Evolutionary conservation across 2,797 vertebrate genomes (phyloP).

Genomic region (Tachyglossus aculeatus): DNA sequence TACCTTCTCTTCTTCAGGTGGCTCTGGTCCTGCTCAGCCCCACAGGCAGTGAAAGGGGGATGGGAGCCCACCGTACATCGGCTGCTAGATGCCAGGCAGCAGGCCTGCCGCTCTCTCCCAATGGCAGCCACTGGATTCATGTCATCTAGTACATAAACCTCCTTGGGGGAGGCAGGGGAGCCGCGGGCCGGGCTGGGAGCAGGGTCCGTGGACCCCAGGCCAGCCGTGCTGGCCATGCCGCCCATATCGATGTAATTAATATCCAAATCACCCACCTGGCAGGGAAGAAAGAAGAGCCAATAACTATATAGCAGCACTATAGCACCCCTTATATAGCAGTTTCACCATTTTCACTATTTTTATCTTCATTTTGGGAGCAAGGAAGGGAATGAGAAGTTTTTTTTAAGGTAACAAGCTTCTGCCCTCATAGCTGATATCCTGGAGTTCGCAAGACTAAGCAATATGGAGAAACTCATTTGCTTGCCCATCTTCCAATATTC

Average conservation of each 20-base stretch:
- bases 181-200: conserved; percentile 56
- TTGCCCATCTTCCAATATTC: too few species aligned
- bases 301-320: too few species aligned
- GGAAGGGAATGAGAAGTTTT: not conserved
- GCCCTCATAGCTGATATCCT: too few species aligned
- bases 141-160: conserved; percentile 33
- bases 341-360: too few species aligned
- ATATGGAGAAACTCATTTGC: too few species aligned
- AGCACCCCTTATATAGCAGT: too few species aligned
- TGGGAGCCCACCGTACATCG: conserved; percentile 62
- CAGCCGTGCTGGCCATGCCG: conserved; percentile 66
- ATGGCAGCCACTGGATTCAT: not conserved
- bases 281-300: too few species aligned
- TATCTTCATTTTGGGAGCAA: not conserved
- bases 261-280: conserved; percentile 73
- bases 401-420: not conserved
- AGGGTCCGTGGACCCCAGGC: conserved; percentile 68
- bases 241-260: conserved; percentile 58
- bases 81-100: conserved; percentile 59
- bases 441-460: too few species aligned
- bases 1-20: conserved; percentile 87
- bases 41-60: conserved; percentile 59
- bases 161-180: conserved; percentile 21
- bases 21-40: conserved; percentile 63
- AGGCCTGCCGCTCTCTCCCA: not conserved